Evolutionary conservation across 2,797 vertebrate species (phyloP), one percentile per base, ranked within the genome.

Genomic region (Xerus rutilus): DNA sequence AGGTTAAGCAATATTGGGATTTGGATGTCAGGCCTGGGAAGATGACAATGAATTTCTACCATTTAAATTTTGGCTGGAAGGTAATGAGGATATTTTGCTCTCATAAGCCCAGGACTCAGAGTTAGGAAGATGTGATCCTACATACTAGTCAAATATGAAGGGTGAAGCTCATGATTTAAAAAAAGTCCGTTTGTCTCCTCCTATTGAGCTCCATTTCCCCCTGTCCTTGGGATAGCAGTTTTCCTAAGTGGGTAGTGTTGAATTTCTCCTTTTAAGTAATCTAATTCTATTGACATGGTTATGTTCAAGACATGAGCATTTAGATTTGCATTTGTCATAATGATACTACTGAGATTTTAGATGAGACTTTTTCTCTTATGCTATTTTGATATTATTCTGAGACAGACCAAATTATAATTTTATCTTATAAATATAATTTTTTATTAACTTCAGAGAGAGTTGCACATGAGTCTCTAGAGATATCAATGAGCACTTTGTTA

Each of bases 341-440:
- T 69, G 39, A 94, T 39, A 95, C 77, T 86, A 86, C n/a, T 21
- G 32, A 81, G 47, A 59, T n/a, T 94, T 95, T 67, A 85, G 43
- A 62, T 84, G 32, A 90, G 35, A 95, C 52, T 67, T 88, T 81
- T 81, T 91, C n/a, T 35, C 25, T 65, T 47, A 25, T 49, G 30
- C 93, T n/a, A 65, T 59, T 84, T 70, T 91, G 93, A 91, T 76
- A 20, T 65, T 85, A 81, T 74, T 86, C 81, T 87, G 62, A 95
- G 67, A 86, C 89, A 86, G 77, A 57, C 43, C 39, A 86, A 85
- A 86, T 64, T 86, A 85, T 35, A 93, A 35, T 54, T 90, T 89
- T 70, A 82, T 89, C 96, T 92, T 93, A 91, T 74, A 93, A 96
- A 79, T 67, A 72, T 10, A 73, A 11, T 88, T 95, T 95, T 89